A percentile compares a stretch with the other conserved stretches of the same genome.
Evolutionary conservation across 2,113 vertebrate species (phyloP).

Genomic region (Glaucidium brasilianum): DNA sequence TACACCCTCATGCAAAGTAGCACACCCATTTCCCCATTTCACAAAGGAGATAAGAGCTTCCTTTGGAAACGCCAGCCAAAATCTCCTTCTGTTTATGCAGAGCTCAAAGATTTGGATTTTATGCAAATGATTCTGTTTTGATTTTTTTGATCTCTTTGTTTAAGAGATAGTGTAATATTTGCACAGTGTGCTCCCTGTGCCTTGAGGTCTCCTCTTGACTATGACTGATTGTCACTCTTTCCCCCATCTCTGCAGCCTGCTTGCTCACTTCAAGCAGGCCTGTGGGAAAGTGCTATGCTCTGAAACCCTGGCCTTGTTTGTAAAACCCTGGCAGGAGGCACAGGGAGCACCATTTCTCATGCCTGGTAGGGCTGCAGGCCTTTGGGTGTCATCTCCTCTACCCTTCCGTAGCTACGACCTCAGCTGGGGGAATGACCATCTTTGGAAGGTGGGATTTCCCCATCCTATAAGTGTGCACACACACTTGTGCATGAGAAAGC

Average conservation of each 20-base stretch:
- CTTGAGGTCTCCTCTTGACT: background rate
- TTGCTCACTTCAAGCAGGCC: background rate
- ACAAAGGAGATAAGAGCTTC: slow-evolving; percentile 74
- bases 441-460: background rate
- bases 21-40: slow-evolving; percentile 73
- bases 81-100: slow-evolving; percentile 71
- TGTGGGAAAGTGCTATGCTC: background rate
- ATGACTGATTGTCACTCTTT: background rate
- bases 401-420: background rate
- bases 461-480: accelerated
- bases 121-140: slow-evolving; percentile 73
- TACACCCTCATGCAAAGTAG: slow-evolving; percentile 77
- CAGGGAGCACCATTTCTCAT: background rate
- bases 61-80: slow-evolving; percentile 69
- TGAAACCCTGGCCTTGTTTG: background rate
- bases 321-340: background rate
- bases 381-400: background rate
- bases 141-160: slow-evolving; percentile 55
- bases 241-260: background rate
- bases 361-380: background rate
- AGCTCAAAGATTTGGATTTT: slow-evolving; percentile 70
- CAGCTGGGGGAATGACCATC: accelerated
- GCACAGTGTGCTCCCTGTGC: background rate
- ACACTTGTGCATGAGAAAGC: background rate
- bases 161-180: slow-evolving; percentile 41